Base-by-base conservation (phyloP, 2,888 invertebrate genomes). In the Drosophila kambysellisi region DNA sequence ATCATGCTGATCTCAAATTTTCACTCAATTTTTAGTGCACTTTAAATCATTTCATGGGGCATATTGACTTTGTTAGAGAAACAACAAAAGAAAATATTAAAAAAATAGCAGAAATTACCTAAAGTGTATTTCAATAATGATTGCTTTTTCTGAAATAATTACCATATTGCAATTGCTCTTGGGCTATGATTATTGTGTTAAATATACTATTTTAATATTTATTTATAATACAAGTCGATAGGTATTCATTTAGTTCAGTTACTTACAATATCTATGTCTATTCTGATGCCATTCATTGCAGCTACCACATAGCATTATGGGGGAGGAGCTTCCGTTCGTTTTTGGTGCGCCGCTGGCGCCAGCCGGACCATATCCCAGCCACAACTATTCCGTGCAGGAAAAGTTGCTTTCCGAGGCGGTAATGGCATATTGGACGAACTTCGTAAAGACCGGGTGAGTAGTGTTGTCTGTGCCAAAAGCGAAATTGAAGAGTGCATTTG, bases 381-480 rank as follows among this genome's bases (percentile, higher is more conserved):
- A 95, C 57, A 95, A 96, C 87, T 98, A 96, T 93, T 96, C 96
- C 46, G 95, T 95, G 70, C 95, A 95, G 68, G 98, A 98, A 93
- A 95, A 95, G 89, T 94, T 96, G 56, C 95, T 98, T 70, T 97
- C 98, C 57, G 97, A 98, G 94, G 96, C 96, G 37, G 95, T 98
- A 85, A 98, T 98, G 97, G 95, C 96, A 79, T 95, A 97, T 93
- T 98, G 97, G 96, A 96, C 96, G 71, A 98, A 98, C 93, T 98
- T 98, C 90, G 97, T 97, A 4, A 96, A 97, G 93, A 96, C 96
- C 65, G 98, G 98, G 98, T 98, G 94, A 95, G 95, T 93, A 62
- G 73, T 72, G 66, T 37, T 74, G 66, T 32, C 68, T 50, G 51
- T 39, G 46, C 63, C 61, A 51, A 46, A 46, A 69, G 54, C 75